Base-by-base conservation (phyloP, 2,888 invertebrate genomes). In the Lumbricus terrestris region DNA sequence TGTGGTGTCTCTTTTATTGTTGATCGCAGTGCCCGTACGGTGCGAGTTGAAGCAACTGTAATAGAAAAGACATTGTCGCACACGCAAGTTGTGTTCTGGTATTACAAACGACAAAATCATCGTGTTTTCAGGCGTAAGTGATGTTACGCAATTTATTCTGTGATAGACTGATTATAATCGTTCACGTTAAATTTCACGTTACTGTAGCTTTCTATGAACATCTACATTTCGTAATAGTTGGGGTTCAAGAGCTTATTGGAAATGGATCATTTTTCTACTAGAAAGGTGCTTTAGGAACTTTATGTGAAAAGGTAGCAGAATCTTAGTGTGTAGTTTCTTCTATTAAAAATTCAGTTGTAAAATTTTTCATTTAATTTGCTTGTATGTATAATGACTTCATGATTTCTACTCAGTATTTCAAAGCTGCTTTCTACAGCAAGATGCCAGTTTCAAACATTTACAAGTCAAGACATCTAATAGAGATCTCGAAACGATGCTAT, bases 31-130 rank as follows among this genome's bases (percentile, higher is more conserved):
- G 93, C 93, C 18, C 92, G 93, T 33, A 88, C 93, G 38, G 95
- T 95, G 0, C 92, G 93, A 33, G 95, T 96, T 6, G 94, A 95
- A 90, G 95, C 95, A 5, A 95, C 95, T 23, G 95, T 95, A 11
- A 94, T 95, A 54, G 95, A 95, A 92, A 95, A 95, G 92, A 94
- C 94, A 6, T 89, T 95, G 47, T 93, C 94, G 20, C 93, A 94
- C 90, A 92, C 93, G 37, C 92, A 93, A 90, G 92, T 94, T 34
- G 42, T 88, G 35, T 92, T 88, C 69, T 91, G 91, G 91, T 91
- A 91, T 88, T 82, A 88, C 23, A 85, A 82, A 83, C 42, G 91
- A 88, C 37, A 89, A 82, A 37, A 85, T 82, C 37, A 34, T 38
- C n/a, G 90, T 69, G 29, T 82, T 40, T 91, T 91, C 82, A 90